Evolutionary conservation across 2,888 invertebrate species (phyloP).

Genomic region (Sphecodes monilicornis): DNA sequence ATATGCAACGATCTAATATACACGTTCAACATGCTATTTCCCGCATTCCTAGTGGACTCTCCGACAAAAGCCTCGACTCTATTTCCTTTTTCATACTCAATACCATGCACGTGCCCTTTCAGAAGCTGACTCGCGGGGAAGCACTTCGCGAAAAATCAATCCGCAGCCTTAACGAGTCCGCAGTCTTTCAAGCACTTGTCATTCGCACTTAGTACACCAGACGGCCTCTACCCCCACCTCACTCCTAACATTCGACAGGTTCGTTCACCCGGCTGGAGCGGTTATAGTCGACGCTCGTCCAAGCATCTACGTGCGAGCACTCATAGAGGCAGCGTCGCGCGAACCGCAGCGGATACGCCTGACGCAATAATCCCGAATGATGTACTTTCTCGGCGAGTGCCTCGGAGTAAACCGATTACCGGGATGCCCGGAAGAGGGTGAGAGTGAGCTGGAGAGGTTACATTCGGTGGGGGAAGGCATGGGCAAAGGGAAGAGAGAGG

Average conservation of each 20-base stretch:
- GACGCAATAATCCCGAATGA: conserved; percentile 71
- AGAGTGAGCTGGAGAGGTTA: conserved; percentile 3
- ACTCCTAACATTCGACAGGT: conserved; percentile 7
- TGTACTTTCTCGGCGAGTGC: conserved; percentile 64
- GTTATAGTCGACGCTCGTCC: conserved; percentile 23
- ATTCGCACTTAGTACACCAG: background rate
- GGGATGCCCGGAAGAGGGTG: conserved; percentile 35
- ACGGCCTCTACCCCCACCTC: background rate
- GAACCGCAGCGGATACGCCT: conserved; percentile 56
- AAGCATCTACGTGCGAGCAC: conserved; percentile 38
- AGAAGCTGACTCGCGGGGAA: background rate
- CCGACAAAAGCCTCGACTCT: background rate
- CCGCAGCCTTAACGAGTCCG: conserved; percentile 8
- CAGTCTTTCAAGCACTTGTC: conserved; percentile 7
- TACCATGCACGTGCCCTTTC: conserved; percentile 12
- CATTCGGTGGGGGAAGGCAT: background rate
- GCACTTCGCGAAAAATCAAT: conserved; percentile 15
- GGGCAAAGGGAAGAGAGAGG: background rate
- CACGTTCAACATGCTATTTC: background rate
- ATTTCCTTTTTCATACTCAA: conserved; percentile 11
- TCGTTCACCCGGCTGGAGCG: background rate
- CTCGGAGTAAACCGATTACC: conserved; percentile 69
- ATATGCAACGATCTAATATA: no score
- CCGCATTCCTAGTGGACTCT: background rate
- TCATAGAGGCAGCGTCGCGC: conserved; percentile 24